These are phyloP conservation scores for Cepaea hortensis DNA, from an alignment of 2,888 invertebrate genomes.

Conservation along the genomic window DNA sequence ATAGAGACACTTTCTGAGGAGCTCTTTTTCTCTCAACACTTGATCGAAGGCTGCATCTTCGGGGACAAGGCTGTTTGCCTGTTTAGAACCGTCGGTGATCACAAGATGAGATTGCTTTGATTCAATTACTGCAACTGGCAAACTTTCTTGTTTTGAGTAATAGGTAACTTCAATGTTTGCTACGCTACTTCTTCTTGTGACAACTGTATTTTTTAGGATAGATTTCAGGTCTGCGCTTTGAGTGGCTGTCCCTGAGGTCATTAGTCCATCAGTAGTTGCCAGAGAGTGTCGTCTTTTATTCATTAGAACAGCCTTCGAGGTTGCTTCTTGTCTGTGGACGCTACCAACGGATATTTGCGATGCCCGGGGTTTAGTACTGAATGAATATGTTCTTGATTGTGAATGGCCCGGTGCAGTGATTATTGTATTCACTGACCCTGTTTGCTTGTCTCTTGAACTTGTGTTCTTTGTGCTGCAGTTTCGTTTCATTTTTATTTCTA, in stretches of 20 bases:
- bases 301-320: not conserved
- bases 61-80: too few species aligned
- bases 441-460: too few species aligned
- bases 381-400: not conserved
- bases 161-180: not conserved
- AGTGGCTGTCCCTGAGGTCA: too few species aligned
- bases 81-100: too few species aligned
- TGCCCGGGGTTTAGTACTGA: not conserved
- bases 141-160: not conserved
- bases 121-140: too few species aligned
- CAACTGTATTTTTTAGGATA: slow-evolving; percentile 12
- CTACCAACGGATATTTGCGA: not conserved
- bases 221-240: slow-evolving; percentile 3
- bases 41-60: not conserved
- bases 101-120: too few species aligned
- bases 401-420: too few species aligned
- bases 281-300: slow-evolving; percentile 2
- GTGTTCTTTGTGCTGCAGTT: too few species aligned
- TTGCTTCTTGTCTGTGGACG: slow-evolving; percentile 8
- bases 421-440: too few species aligned
- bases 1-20: slow-evolving; percentile 24
- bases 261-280: not conserved
- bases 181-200: not conserved
- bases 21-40: not conserved
- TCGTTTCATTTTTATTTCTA: too few species aligned